Conservation (phyloP, 2,113 vertebrate species). For the Thomomys bottae region DNA sequence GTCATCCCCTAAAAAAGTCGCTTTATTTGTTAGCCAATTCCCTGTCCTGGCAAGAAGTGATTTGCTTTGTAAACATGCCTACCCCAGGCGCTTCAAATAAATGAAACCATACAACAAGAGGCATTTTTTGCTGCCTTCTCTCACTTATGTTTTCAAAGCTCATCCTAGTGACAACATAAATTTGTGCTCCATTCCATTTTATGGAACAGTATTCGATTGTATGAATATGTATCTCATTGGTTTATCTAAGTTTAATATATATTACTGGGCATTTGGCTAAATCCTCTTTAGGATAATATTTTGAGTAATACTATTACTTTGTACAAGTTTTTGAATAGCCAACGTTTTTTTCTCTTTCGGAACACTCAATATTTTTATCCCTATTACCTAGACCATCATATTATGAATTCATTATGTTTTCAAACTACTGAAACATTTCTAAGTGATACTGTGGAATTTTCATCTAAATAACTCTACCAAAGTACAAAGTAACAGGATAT, state of each 20-base stretch:
- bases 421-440: background rate
- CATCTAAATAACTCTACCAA: background rate
- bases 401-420: constrained; percentile 38
- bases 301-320: background rate
- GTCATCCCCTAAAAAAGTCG: background rate
- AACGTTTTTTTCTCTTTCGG: constrained; percentile 15
- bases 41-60: background rate
- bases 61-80: background rate
- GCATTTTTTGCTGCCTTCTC: background rate
- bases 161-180: background rate
- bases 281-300: background rate
- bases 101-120: background rate
- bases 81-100: background rate
- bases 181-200: background rate
- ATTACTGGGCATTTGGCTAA: background rate
- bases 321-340: background rate
- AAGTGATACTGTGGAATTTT: constrained; percentile 8
- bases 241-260: background rate
- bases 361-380: background rate
- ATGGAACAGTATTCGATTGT: background rate
- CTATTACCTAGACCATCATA: background rate
- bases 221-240: too few species aligned
- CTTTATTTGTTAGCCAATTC: background rate
- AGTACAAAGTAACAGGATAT: background rate
- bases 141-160: constrained; percentile 46